These are phyloP conservation scores for Pherbina coryleti DNA, from an alignment of 2,888 invertebrate genomes.

Conservation along the genomic window DNA sequence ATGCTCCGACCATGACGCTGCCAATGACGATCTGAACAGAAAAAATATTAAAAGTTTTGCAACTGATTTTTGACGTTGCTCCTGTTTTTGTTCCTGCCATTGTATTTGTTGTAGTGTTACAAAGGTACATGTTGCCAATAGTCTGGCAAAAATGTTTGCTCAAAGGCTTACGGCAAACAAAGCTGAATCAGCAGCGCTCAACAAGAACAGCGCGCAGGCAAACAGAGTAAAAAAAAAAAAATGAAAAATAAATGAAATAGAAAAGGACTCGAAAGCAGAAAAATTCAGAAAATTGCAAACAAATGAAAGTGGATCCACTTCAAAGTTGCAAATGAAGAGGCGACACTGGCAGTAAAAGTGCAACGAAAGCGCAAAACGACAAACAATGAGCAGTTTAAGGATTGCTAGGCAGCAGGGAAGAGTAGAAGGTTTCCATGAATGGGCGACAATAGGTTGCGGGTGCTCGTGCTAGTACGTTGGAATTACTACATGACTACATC, in stretches of 20 bases:
- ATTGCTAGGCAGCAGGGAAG: not conserved
- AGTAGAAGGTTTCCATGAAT: not conserved
- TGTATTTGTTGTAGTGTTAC: not conserved
- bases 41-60: conserved; percentile 22
- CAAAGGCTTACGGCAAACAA: conserved; percentile 40
- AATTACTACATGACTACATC: conserved; percentile 19
- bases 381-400: conserved; percentile 29
- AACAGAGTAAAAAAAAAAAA: not conserved
- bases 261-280: conserved; percentile 18
- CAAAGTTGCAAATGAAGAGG: conserved; percentile 64
- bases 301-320: conserved; percentile 65
- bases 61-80: conserved; percentile 9
- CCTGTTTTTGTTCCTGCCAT: not conserved
- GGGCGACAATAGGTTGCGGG: not conserved
- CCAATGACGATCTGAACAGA: not conserved
- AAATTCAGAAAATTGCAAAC: conserved; percentile 53
- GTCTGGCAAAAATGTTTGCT: conserved; percentile 39
- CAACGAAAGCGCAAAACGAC: conserved; percentile 41
- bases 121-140: conserved; percentile 30
- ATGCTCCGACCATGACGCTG: conserved; percentile 1
- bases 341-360: conserved; percentile 39
- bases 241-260: not conserved
- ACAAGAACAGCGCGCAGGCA: conserved; percentile 8
- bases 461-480: conserved; percentile 30
- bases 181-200: conserved; percentile 35